These are phyloP conservation scores for Corydoras sp. DNA, from an alignment of 2,113 vertebrate species.

Conservation along the genomic window DNA sequence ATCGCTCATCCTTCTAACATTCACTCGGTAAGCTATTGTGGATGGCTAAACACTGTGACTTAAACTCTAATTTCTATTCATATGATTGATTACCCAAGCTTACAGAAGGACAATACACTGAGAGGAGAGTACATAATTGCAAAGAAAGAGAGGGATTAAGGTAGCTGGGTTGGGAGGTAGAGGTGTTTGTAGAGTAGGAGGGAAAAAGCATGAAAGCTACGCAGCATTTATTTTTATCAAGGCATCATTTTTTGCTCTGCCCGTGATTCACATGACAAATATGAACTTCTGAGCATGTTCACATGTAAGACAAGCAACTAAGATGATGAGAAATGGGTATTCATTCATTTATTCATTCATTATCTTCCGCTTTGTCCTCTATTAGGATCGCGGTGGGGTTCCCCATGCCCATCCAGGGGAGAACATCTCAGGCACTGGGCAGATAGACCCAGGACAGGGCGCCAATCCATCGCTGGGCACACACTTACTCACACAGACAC, in stretches of 20 bases:
- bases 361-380: no score
- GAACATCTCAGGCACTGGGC: no score
- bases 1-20: no score
- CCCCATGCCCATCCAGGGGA: no score
- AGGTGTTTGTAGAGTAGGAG: slow-evolving; percentile 1
- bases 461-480: no score
- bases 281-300: background rate
- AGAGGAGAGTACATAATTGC: background rate
- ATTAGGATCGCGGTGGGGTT: no score
- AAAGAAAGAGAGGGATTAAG: background rate
- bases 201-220: background rate
- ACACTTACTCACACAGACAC: no score
- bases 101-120: background rate
- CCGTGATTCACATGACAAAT: background rate
- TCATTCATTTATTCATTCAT: no score
- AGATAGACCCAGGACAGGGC: no score
- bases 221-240: slow-evolving; percentile 29
- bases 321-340: no score
- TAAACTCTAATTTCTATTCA: background rate
- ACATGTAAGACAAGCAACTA: background rate
- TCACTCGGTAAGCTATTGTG: no score
- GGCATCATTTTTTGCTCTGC: slow-evolving; percentile 14
- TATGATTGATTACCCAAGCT: background rate
- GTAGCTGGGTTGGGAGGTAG: background rate
- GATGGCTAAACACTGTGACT: background rate